Base-by-base conservation (phyloP, 2,113 vertebrate species). In the Pleuronectes platessa region DNA sequence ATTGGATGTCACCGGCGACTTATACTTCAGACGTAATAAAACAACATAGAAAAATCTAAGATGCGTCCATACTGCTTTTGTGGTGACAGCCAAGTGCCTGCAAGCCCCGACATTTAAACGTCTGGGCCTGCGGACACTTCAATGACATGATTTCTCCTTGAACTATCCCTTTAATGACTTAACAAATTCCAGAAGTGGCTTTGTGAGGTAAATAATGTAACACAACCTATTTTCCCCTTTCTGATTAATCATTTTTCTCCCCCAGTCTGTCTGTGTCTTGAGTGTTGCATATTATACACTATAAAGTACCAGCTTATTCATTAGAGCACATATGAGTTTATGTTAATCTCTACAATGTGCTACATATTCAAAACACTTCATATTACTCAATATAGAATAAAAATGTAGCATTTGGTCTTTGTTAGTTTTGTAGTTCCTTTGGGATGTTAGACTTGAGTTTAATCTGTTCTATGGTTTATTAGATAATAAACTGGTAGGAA, bases 151-250 rank as follows among this genome's bases (percentile, higher is more conserved):
- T 31, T 31, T 31, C 4, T 31, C 31, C 6, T 31, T 7, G 35
- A 37, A 6, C 0, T 37, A 37, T 42, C 40, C 10, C 2, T 51
- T 49, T 81, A 86, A 86, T 81, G 64, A 88, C 63, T 60, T 18
- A 53, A 27, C 5, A 20, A 37, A 71, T 81, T 78, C 80, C 67
- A 74, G 26, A 84, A 68, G 61, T 59, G 64, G 64, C 55, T 42
- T 5, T 21, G 15, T 13, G 58, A 68, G 61, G 88, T 88, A 63
- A 88, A 91, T 85, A 85, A 74, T 82, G 60, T 37, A 85, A 12
- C 14, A 23, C 7, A 17, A 40, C 68, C 69, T 45, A 56, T 74
- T 78, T 81, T 67, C 24, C 61, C 64, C 8, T 61, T 71, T 71
- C 49, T 79, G 47, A 78, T 76, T 62, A 71, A 55, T 78, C 61